These are phyloP conservation scores for Parapsyche elsis DNA, from an alignment of 1,140 invertebrate genomes.

Conservation along the genomic window DNA sequence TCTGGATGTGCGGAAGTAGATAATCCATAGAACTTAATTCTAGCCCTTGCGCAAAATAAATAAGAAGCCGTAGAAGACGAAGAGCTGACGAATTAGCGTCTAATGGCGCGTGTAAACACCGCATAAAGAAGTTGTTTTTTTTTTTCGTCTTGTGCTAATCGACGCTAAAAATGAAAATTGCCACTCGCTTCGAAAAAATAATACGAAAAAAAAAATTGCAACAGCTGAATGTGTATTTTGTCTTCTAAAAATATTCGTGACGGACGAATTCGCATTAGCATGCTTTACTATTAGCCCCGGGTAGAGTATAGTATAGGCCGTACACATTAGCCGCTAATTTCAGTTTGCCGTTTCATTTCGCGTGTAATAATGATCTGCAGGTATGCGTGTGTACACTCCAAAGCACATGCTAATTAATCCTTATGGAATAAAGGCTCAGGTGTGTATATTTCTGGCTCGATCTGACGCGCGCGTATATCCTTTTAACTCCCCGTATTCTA, in stretches of 20 bases:
- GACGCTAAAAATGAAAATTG: conserved; percentile 30
- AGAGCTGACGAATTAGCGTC: neutral
- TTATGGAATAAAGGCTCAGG: too few species aligned
- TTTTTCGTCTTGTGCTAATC: neutral
- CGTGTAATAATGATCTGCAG: too few species aligned
- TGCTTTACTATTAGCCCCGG: too few species aligned
- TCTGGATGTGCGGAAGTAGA: too few species aligned
- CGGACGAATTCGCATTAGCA: neutral
- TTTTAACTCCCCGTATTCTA: too few species aligned
- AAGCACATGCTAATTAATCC: too few species aligned
- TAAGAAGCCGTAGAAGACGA: neutral
- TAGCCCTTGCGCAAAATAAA: neutral
- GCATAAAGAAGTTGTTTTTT: conserved; percentile 6
- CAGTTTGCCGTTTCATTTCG: too few species aligned
- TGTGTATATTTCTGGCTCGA: too few species aligned
- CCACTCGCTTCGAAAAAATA: neutral
- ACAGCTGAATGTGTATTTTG: conserved; percentile 14
- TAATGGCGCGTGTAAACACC: conserved; percentile 26
- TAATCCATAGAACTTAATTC: neutral
- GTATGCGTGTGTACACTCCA: too few species aligned
- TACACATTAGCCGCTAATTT: too few species aligned
- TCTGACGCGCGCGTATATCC: too few species aligned
- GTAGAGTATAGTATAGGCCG: too few species aligned
- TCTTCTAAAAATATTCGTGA: conserved; percentile 33
- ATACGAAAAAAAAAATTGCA: conserved; percentile 5